A percentile compares a stretch with the other conserved stretches of the same genome.
phyloP scores from a whole-genome alignment of 2,888 invertebrate species.

The Carabus problematicus region DNA sequence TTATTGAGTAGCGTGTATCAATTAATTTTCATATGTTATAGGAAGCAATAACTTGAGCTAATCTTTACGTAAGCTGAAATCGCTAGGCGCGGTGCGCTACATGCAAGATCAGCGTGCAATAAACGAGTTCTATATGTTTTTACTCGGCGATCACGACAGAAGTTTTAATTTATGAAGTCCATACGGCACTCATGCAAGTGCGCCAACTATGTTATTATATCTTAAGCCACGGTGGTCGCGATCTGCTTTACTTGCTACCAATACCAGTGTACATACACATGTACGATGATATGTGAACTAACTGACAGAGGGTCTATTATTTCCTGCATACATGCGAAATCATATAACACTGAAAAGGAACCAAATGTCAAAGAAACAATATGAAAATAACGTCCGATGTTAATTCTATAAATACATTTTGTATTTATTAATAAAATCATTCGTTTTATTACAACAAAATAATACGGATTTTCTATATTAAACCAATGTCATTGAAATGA shows the following conservation, averaged over 20 bases:
- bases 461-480: no score
- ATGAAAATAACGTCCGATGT: no score
- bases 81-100: conserved; percentile 8
- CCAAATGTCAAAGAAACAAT: no score
- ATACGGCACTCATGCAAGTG: conserved; percentile 12
- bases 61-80: conserved; percentile 32
- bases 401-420: no score
- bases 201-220: not conserved
- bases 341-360: no score
- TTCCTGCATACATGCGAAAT: no score
- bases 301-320: no score
- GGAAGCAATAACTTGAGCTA: conserved; percentile 36
- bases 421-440: no score
- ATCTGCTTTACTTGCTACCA: not conserved
- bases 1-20: conserved; percentile 15
- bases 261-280: no score
- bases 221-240: conserved; percentile 5
- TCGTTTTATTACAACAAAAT: no score
- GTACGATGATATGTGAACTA: no score
- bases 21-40: conserved; percentile 29
- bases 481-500: no score
- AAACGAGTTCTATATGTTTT: conserved; percentile 30
- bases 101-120: conserved; percentile 15
- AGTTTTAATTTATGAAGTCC: conserved; percentile 33
- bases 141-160: conserved; percentile 24